These are phyloP conservation scores for Gallinago nigripennis DNA, from an alignment of 2,797 vertebrate species.

Conservation along the genomic window DNA sequence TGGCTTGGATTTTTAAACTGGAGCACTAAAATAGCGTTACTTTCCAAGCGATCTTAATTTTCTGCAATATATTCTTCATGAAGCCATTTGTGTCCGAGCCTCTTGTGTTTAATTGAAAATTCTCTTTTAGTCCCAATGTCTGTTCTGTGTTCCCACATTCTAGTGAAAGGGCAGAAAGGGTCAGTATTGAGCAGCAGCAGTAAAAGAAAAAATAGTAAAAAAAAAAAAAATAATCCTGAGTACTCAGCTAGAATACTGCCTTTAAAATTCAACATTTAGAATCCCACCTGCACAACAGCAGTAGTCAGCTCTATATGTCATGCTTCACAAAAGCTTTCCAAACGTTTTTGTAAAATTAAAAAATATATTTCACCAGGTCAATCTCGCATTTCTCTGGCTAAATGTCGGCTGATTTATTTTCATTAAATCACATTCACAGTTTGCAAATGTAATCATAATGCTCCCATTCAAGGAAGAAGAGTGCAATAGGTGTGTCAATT, in stretches of 20 bases:
- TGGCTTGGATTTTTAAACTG: background rate
- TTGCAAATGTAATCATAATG: slow-evolving; percentile 7
- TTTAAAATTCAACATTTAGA: slow-evolving; percentile 3
- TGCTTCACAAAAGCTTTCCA: background rate
- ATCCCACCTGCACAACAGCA: background rate
- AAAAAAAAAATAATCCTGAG: background rate
- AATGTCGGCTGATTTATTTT: slow-evolving; percentile 25
- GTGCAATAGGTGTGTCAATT: background rate
- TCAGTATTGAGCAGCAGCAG: background rate
- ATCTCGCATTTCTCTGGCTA: background rate
- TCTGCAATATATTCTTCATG: background rate
- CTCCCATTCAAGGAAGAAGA: background rate
- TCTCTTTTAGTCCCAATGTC: background rate
- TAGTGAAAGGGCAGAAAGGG: slow-evolving; percentile 1
- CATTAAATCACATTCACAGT: background rate
- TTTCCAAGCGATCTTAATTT: background rate
- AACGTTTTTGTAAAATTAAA: slow-evolving; percentile 12
- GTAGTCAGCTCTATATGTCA: background rate
- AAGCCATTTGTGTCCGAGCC: background rate
- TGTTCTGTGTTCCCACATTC: background rate
- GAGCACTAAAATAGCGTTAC: background rate
- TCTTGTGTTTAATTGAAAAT: slow-evolving; percentile 41
- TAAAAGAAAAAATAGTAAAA: background rate
- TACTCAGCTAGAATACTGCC: background rate
- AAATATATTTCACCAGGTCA: background rate